Percentiles rank a stretch among this genome's conserved stretches.
These are phyloP conservation scores for Brachionus asplanchnoidis DNA, from an alignment of 1,140 invertebrate genomes.

Conservation along the genomic window DNA sequence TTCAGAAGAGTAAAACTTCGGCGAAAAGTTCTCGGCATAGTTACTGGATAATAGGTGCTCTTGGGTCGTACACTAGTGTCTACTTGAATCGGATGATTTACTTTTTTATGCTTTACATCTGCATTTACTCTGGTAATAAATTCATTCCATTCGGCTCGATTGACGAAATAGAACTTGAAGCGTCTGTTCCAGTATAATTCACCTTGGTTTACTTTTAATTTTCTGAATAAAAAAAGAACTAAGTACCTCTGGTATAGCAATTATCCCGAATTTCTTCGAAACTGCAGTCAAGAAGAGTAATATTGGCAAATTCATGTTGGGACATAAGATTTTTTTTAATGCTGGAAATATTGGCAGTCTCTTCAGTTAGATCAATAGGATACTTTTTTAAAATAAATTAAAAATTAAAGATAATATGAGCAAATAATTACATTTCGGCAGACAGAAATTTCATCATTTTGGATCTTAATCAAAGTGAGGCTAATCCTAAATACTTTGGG, in stretches of 20 bases:
- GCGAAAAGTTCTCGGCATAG: constrained; percentile 16
- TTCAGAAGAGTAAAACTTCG: constrained; percentile 13
- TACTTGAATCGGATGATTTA: neutral
- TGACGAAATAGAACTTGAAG: constrained; percentile 15
- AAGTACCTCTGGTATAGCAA: neutral
- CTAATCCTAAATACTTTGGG: constrained; percentile 1
- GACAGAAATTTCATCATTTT: constrained; percentile 21
- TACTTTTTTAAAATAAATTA: neutral
- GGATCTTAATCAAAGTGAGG: neutral
- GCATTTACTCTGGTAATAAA: neutral
- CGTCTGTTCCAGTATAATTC: neutral
- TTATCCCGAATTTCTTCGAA: constrained; percentile 5
- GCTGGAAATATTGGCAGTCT: neutral
- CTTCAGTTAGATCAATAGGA: constrained; percentile 12
- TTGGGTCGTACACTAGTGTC: neutral
- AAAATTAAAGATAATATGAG: too few relatives aligned
- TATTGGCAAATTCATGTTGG: neutral
- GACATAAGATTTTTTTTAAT: neutral
- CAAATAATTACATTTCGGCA: neutral
- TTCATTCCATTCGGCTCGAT: neutral
- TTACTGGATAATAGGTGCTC: constrained; percentile 30
- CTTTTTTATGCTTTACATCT: neutral
- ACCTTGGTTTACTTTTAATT: neutral
- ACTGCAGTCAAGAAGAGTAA: neutral
- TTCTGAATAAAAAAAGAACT: neutral